Evolutionary conservation across 2,797 vertebrate genomes (phyloP).

Genomic region (Rhincodon typus): DNA sequence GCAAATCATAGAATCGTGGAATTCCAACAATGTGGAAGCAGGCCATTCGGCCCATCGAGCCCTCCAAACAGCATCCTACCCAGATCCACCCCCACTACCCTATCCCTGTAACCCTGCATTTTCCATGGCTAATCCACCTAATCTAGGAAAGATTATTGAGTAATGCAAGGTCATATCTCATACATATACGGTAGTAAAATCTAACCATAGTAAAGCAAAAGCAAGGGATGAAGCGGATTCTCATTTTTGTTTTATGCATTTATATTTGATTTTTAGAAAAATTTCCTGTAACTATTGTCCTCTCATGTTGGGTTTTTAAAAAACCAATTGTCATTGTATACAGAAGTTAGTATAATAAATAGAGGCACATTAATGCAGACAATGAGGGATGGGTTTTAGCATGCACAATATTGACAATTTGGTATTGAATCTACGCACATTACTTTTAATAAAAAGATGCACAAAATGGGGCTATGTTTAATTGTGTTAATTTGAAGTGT

Average conservation of each 20-base stretch:
- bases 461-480: background rate
- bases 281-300: background rate
- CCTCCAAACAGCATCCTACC: too few relatives aligned
- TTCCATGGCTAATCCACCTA: too few relatives aligned
- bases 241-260: background rate
- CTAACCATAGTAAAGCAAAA: background rate
- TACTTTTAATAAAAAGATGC: background rate
- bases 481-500: background rate
- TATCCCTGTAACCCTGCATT: too few relatives aligned
- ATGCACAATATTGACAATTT: background rate
- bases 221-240: background rate
- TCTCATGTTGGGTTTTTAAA: background rate
- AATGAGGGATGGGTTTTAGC: background rate
- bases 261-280: background rate
- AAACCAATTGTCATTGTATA: background rate
- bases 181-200: background rate
- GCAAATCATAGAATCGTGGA: background rate
- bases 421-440: background rate
- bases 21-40: too few relatives aligned
- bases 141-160: background rate
- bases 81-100: too few relatives aligned
- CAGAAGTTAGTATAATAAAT: background rate
- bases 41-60: too few relatives aligned
- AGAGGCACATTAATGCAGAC: background rate
- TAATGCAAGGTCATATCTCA: background rate